Evolutionary conservation across 2,888 invertebrate species (phyloP).

Genomic region (Malacosoma neustria): DNA sequence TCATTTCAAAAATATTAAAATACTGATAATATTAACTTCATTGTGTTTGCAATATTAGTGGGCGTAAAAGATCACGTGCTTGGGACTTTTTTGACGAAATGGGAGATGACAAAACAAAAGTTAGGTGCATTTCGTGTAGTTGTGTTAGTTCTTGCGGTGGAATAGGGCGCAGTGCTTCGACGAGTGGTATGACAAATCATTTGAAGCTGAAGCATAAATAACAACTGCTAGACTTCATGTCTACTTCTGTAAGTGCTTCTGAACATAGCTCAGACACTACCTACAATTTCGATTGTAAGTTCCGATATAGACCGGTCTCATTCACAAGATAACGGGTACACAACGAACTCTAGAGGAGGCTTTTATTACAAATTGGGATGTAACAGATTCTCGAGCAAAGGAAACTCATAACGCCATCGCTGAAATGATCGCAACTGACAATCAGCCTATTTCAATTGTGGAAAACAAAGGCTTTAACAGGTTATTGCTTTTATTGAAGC

Average conservation of each 20-base stretch:
- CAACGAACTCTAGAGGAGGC: background rate
- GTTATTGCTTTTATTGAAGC: constrained; percentile 2
- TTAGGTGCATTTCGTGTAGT: constrained; percentile 3
- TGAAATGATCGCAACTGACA: constrained; percentile 7
- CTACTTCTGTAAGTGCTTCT: constrained; percentile 1
- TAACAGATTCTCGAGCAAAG: constrained; percentile 1
- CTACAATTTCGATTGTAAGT: constrained; percentile 1
- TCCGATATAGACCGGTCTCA: background rate
- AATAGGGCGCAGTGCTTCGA: constrained; percentile 6
- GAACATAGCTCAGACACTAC: background rate
- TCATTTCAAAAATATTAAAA: constrained; percentile 1
- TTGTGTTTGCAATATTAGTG: constrained; percentile 3
- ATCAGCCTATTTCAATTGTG: constrained; percentile 5
- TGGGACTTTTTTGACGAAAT: constrained; percentile 4
- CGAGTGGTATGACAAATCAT: constrained; percentile 5
- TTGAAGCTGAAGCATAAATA: constrained; percentile 3
- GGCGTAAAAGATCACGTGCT: constrained; percentile 1
- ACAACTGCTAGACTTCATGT: background rate
- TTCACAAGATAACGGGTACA: background rate
- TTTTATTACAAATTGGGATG: constrained; percentile 1
- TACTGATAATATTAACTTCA: background rate
- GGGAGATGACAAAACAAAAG: constrained; percentile 3
- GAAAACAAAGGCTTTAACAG: constrained; percentile 4
- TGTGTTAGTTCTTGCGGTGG: constrained; percentile 5
- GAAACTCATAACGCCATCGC: constrained; percentile 3